phyloP scores from a whole-genome alignment of 2,797 vertebrate genomes.

The Artibeus lituratus region DNA sequence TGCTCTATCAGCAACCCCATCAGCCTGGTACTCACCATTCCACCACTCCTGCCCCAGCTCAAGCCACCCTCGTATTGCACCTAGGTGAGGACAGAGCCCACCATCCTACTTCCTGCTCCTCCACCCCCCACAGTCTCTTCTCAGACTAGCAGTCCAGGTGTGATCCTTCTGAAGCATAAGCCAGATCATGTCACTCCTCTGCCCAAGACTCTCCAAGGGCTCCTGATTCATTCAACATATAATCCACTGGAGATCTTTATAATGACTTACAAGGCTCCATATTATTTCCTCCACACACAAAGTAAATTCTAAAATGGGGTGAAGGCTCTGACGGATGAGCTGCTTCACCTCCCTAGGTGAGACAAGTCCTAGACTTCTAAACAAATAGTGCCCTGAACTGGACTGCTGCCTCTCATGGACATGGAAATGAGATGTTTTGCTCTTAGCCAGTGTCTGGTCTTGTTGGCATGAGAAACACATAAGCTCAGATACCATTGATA shows the following conservation, averaged over 20 bases:
- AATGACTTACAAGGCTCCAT: neutral
- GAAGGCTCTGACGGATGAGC: neutral
- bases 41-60: neutral
- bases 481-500: neutral
- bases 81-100: neutral
- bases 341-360: neutral
- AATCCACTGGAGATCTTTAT: neutral
- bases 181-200: neutral
- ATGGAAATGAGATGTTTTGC: neutral
- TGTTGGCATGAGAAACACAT: neutral
- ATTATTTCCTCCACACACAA: neutral
- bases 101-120: neutral
- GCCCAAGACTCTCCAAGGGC: neutral
- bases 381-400: neutral
- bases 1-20: neutral
- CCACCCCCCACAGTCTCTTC: neutral
- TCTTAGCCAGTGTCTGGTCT: neutral
- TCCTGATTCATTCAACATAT: neutral
- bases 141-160: neutral
- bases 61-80: neutral
- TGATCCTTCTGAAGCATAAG: neutral
- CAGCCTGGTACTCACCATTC: neutral
- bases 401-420: neutral
- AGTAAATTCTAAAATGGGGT: neutral
- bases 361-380: neutral